These are phyloP conservation scores for Trachymyrmex cornetzi DNA, from an alignment of 1,140 invertebrate genomes.

Conservation along the genomic window DNA sequence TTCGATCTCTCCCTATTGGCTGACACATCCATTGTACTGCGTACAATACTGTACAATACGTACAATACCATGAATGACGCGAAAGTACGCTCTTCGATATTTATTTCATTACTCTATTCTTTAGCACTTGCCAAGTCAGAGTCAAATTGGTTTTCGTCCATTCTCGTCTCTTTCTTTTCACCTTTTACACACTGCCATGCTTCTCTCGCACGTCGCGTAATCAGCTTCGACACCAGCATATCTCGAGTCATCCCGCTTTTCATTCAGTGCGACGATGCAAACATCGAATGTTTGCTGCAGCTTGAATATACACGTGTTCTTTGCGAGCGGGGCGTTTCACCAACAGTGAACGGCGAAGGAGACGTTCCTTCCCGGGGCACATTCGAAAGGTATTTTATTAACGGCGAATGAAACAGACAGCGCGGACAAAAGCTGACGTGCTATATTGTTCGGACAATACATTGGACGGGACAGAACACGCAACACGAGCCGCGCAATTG, in stretches of 20 bases:
- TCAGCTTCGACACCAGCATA: neutral
- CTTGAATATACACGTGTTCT: constrained; percentile 17
- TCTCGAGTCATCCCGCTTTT: constrained; percentile 14
- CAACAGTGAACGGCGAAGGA: constrained; percentile 12
- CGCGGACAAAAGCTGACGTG: constrained; percentile 55
- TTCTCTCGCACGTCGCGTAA: neutral
- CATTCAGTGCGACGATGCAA: constrained; percentile 9
- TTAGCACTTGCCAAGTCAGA: constrained; percentile 1
- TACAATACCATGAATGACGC: neutral
- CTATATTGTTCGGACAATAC: constrained; percentile 56
- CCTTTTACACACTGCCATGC: neutral
- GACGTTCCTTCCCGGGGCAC: constrained; percentile 23
- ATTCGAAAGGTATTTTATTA: constrained; percentile 66
- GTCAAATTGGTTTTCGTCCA: constrained; percentile 36
- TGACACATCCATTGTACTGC: neutral
- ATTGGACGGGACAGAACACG: constrained; percentile 59
- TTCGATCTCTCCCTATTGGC: constrained; percentile 25
- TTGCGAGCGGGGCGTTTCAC: neutral
- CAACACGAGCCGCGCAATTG: constrained; percentile 53
- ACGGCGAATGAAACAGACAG: constrained; percentile 61
- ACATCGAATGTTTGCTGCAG: neutral
- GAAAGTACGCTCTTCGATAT: constrained; percentile 32
- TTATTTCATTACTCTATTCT: constrained; percentile 47
- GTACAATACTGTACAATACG: constrained; percentile 13
- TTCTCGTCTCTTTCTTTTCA: neutral